These are phyloP conservation scores for Acleris cristana DNA, from an alignment of 2,888 invertebrate species.

Conservation along the genomic window DNA sequence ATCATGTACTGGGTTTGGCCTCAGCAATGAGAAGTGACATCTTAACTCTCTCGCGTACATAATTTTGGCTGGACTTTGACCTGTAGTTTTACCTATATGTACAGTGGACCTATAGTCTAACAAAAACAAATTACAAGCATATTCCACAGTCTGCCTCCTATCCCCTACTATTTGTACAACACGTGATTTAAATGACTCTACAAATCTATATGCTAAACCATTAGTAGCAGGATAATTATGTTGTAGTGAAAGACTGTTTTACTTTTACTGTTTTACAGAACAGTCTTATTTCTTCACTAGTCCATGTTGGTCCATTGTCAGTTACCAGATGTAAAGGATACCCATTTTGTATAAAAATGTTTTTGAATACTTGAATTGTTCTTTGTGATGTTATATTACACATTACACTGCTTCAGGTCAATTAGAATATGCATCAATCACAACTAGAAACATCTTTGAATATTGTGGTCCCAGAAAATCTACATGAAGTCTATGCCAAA, in stretches of 20 bases:
- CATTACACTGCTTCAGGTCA: constrained; percentile 32
- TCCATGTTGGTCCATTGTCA: constrained; percentile 18
- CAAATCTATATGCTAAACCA: not conserved
- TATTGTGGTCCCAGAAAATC: no score
- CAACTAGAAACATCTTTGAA: no score
- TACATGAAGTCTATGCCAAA: constrained; percentile 26
- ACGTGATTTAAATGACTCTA: constrained; percentile 5
- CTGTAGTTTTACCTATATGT: not conserved
- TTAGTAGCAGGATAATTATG: constrained; percentile 11
- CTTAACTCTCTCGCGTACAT: no score
- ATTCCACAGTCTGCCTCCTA: not conserved
- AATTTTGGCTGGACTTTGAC: constrained; percentile 1
- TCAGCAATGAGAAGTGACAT: no score
- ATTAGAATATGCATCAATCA: constrained; percentile 1
- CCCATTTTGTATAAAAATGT: not conserved
- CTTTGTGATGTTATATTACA: constrained; percentile 16
- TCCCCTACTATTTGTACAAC: constrained; percentile 10
- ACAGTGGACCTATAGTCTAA: not conserved
- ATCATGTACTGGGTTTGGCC: no score
- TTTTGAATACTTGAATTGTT: constrained; percentile 18
- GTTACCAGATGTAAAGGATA: constrained; percentile 13
- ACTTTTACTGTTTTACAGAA: constrained; percentile 3
- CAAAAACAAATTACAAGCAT: not conserved
- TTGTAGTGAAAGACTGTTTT: constrained; percentile 15
- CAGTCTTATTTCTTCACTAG: constrained; percentile 2